Conservation (phyloP, 2,888 invertebrate genomes). For the Epinotia demarniana region DNA sequence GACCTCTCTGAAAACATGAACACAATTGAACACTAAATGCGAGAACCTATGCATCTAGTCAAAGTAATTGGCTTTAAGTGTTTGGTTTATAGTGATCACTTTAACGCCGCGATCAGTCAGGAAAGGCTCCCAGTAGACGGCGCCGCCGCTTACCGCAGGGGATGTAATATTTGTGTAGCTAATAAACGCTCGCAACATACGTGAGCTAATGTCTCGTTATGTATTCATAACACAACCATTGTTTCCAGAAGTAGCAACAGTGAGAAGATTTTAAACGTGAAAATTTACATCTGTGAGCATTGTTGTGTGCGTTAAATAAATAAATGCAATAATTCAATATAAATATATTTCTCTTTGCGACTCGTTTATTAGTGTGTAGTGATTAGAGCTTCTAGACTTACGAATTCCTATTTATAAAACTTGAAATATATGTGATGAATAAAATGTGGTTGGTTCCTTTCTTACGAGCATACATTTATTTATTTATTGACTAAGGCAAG, state of each 20-base stretch:
- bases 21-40: slow-evolving; percentile 52
- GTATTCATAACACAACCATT: slow-evolving; percentile 77
- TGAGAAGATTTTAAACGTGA: slow-evolving; percentile 48
- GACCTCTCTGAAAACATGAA: slow-evolving; percentile 16
- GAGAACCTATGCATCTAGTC: slow-evolving; percentile 61
- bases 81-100: slow-evolving; percentile 67
- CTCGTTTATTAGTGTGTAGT: background rate
- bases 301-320: background rate
- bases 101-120: slow-evolving; percentile 60
- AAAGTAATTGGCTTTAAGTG: slow-evolving; percentile 63
- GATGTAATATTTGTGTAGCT: slow-evolving; percentile 69
- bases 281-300: background rate
- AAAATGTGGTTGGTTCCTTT: no score
- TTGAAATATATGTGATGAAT: no score
- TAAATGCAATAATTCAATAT: no score
- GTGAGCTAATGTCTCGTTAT: slow-evolving; percentile 76
- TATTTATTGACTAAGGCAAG: no score
- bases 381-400: no score
- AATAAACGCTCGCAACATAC: slow-evolving; percentile 72
- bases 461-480: no score
- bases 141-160: slow-evolving; percentile 51
- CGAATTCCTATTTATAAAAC: no score
- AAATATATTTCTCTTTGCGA: background rate
- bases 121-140: slow-evolving; percentile 48
- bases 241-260: slow-evolving; percentile 65